Base-by-base conservation (phyloP, 2,888 invertebrate species). In the Petrophora chlorosata region DNA sequence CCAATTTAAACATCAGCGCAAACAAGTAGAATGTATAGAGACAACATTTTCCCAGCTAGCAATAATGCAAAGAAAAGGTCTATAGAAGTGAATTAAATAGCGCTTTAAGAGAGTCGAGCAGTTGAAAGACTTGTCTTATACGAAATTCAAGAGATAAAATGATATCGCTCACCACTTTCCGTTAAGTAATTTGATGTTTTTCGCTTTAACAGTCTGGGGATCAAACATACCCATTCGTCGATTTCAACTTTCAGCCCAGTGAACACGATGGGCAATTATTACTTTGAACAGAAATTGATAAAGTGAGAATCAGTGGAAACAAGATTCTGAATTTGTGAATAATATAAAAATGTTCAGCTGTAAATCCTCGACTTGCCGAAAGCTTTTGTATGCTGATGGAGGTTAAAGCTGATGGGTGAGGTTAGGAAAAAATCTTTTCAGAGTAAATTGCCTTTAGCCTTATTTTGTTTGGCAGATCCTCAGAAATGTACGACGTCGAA, bases 181-280 rank as follows among this genome's bases (percentile, higher is more conserved):
- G 13, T 5, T 8, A 14, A 39, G 26, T 41, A 25, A 13, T 43
- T 42, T 30, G 36, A 35, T 22, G 39, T 17, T 40, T 43, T 19
- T 22, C 13, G 0, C 8, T 35, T 23, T 16, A 29, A 28, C 4
- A 9, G 23, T 28, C 35, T 10, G 36, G 23, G 16, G 32, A 45
- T 54, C 47, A 50, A 45, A 45, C 41, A 42, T 47, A 50, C 46
- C 22, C 38, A 48, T 45, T 43, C 40, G 26, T 23, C 14, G 32
- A 36, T 33, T 45, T 39, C 26, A 15, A 40, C 40, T 44, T n/a
- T n/a, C n/a, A n/a, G n/a, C n/a, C n/a, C 28, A 25, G 35, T 33
- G 46, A 35, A 38, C 40, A 45, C 40, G 41, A 49, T 46, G 46
- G 29, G 41, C 53, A 52, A 53, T 59, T 49, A 44, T 30, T 10